Conservation (phyloP, 2,797 vertebrate species). For the Spinus pinus region DNA sequence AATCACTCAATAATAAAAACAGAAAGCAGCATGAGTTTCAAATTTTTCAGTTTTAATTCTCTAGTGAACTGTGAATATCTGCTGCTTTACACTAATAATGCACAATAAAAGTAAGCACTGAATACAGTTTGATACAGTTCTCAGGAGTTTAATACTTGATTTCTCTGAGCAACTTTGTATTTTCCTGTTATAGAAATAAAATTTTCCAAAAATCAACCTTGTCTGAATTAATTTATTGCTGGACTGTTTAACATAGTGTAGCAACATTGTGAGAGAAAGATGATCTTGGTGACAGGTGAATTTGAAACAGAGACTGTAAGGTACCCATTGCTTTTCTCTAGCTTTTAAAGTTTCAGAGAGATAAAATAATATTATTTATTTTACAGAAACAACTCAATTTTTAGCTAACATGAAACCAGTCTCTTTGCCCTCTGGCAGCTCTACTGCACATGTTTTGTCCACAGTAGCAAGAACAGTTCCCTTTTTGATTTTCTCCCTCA, state of each 20-base stretch:
- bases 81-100: neutral
- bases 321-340: neutral
- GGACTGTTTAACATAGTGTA: neutral
- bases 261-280: neutral
- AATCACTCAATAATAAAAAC: neutral
- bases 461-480: neutral
- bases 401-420: neutral
- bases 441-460: neutral
- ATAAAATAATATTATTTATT: neutral
- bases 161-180: constrained; percentile 40
- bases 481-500: neutral
- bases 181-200: constrained; percentile 69
- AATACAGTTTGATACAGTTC: neutral
- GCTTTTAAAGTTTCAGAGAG: neutral
- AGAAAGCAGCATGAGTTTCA: neutral
- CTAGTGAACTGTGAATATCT: neutral
- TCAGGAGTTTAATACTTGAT: constrained; percentile 56
- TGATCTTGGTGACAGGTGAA: neutral
- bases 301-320: neutral
- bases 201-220: neutral
- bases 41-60: neutral
- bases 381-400: neutral
- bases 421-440: neutral
- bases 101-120: constrained; percentile 9
- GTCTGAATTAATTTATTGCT: neutral